Conservation (phyloP, 2,797 vertebrate species). For the Anguilla megastoma region DNA sequence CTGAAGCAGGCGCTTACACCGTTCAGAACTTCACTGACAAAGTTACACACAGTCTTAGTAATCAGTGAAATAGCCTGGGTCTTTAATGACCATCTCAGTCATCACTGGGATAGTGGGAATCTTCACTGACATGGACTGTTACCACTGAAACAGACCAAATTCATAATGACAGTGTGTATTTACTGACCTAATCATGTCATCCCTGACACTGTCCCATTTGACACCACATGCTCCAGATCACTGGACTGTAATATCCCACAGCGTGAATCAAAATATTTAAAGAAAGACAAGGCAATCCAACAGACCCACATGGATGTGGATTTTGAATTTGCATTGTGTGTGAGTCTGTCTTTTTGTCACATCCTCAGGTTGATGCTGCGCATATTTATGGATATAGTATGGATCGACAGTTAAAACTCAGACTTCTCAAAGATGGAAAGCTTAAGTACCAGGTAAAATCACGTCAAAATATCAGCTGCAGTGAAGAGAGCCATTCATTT, state of each 20-base stretch:
- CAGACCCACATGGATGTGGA: not conserved
- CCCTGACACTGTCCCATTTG: not conserved
- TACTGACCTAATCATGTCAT: not conserved
- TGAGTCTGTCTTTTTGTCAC: not conserved
- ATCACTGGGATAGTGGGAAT: not conserved
- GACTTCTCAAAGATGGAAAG: constrained; percentile 87
- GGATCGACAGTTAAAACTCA: constrained; percentile 79
- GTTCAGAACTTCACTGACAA: not conserved
- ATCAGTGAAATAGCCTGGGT: not conserved
- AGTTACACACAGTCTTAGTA: not conserved
- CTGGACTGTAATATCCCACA: not conserved
- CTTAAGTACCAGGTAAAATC: constrained; percentile 89
- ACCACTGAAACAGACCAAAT: not conserved
- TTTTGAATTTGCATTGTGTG: not conserved
- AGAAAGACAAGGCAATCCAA: not conserved
- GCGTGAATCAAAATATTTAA: not conserved
- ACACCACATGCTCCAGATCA: not conserved
- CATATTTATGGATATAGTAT: constrained; percentile 88
- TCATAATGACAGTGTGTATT: not conserved
- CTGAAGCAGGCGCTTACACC: not conserved
- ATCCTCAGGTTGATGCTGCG: constrained; percentile 83
- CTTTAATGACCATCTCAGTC: not conserved
- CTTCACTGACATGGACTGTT: not conserved
- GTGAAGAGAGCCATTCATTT: not conserved
- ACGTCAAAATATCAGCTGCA: not conserved